These are phyloP conservation scores for Drosophila insularis DNA, from an alignment of 1,140 invertebrate genomes.

Conservation along the genomic window DNA sequence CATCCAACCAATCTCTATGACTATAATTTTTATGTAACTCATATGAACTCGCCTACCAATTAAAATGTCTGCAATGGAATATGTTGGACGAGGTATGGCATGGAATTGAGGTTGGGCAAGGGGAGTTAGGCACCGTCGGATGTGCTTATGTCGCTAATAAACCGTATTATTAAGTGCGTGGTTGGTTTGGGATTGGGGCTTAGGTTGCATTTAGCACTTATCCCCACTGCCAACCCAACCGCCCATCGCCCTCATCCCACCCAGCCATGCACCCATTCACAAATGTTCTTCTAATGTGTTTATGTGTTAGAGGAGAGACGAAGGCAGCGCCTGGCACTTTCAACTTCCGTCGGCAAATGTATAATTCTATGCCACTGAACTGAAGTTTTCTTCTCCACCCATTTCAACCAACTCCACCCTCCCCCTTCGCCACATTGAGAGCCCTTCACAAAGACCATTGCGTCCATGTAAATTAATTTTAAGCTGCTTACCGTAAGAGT, in stretches of 20 bases:
- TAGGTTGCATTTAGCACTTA: conserved; percentile 40
- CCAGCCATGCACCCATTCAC: background rate
- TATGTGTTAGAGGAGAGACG: conserved; percentile 33
- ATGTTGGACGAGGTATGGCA: conserved; percentile 18
- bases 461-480: conserved; percentile 71
- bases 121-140: conserved; percentile 57
- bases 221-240: background rate
- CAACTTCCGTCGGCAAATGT: conserved; percentile 76
- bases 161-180: conserved; percentile 78
- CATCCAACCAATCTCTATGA: conserved; percentile 48
- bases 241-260: background rate
- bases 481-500: conserved; percentile 69
- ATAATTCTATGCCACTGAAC: conserved; percentile 72
- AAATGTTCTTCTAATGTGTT: background rate
- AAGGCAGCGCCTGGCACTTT: conserved; percentile 59
- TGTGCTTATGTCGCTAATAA: conserved; percentile 81
- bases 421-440: conserved; percentile 11
- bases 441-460: conserved; percentile 3
- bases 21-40: conserved; percentile 80
- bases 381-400: conserved; percentile 41
- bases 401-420: background rate
- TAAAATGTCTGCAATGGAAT: conserved; percentile 72
- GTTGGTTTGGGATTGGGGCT: conserved; percentile 33
- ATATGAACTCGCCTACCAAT: conserved; percentile 77
- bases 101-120: background rate